These are phyloP conservation scores for Gracilinanus agilis DNA, from an alignment of 2,113 vertebrate species.

Conservation along the genomic window DNA sequence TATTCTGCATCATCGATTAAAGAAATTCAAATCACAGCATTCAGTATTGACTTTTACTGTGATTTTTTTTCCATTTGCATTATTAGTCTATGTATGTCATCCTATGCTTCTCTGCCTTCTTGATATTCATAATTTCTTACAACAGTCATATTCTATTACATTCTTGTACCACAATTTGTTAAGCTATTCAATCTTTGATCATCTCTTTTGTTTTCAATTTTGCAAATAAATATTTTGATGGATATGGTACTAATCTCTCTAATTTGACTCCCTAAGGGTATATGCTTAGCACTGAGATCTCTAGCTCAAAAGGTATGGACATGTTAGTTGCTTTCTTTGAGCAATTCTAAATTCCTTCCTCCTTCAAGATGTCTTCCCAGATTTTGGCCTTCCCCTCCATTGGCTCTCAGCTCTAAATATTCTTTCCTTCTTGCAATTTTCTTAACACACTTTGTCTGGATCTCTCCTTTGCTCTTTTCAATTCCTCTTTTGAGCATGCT, in stretches of 20 bases:
- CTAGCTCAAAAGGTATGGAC: not conserved
- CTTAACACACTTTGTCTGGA: not conserved
- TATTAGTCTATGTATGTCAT: not conserved
- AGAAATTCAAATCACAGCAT: not conserved
- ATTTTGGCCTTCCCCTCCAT: not conserved
- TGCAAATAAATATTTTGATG: not conserved
- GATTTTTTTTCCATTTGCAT: not conserved
- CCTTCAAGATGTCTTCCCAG: not conserved
- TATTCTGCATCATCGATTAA: no score
- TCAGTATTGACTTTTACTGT: not conserved
- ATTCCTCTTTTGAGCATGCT: not conserved
- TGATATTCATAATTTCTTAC: not conserved
- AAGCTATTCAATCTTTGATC: not conserved
- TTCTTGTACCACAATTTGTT: not conserved
- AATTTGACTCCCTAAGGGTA: not conserved
- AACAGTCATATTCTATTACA: not conserved
- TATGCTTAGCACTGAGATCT: not conserved
- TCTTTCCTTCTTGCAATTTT: not conserved
- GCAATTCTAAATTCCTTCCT: not conserved
- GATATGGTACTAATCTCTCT: not conserved
- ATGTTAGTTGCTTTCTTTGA: not conserved
- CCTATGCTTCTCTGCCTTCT: not conserved
- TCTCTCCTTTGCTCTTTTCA: not conserved
- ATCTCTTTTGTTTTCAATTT: not conserved
- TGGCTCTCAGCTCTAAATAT: not conserved